Base-by-base conservation (phyloP, 2,888 invertebrate genomes). In the Automeris io region DNA sequence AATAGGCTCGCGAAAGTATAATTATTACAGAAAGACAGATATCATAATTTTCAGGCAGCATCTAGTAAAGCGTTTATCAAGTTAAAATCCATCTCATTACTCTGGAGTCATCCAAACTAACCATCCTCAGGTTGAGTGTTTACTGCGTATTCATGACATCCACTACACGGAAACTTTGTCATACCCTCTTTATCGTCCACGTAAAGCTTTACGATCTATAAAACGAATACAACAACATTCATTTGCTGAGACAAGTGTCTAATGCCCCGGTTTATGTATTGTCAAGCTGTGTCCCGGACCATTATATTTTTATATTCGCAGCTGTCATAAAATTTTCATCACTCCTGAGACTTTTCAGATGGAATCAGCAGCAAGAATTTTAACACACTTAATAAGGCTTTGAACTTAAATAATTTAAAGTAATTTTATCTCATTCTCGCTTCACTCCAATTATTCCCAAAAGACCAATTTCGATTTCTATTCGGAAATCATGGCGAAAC, bases 161-260 rank as follows among this genome's bases (percentile, higher is more conserved):
- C 55, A 60, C 53, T 59, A 51, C 39, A 54, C 44, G 42, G 47
- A 37, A 54, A 49, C 51, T 49, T 52, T 49, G 45, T 52, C 49
- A 45, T 53, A 46, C 61, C 61, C 61, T 65, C 68, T 68, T 68
- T 64, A 67, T 64, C 47, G 47, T 50, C 49, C 54, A 52, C 51
- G 57, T 57, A 57, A 60, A 58, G 54, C 57, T 75, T 75, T 70
- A 73, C 61, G 62, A 55, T 42, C 62, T 62, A 70, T 75, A 57
- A 64, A 58, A 50, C 48, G 41, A 47, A 50, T 52, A 56, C 56
- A 44, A 47, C 38, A 43, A 40, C 49, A 46, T 62, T 62, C 55
- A 59, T 65, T 64, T 62, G 56, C 50, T 39, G 53, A 45, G 49
- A 57, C 57, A 50, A 57, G 54, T 50, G 47, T 48, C 46, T 43